Percentiles rank a stretch among this genome's conserved stretches.
phyloP scores from a whole-genome alignment of 2,797 vertebrate species.

The Micromesistius poutassou region DNA sequence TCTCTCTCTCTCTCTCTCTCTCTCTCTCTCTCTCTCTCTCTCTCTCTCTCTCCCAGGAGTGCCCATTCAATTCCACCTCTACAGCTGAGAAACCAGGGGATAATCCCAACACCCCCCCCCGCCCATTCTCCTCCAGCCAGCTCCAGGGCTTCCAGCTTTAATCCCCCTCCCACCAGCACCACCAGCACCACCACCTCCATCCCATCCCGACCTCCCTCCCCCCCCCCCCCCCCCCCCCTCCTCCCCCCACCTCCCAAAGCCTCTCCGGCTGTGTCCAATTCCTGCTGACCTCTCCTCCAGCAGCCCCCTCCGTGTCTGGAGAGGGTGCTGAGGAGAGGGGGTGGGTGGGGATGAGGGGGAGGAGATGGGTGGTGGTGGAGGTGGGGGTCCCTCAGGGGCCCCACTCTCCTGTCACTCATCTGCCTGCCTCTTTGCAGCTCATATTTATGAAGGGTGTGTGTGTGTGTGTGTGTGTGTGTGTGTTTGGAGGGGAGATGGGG shows the following conservation, averaged over 20 bases:
- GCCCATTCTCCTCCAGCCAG: slow-evolving; percentile 36
- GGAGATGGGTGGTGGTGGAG: background rate
- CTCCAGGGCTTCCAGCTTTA: background rate
- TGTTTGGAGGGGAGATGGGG: too few relatives aligned
- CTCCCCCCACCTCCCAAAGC: slow-evolving; percentile 49
- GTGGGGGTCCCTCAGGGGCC: background rate
- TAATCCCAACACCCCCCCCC: slow-evolving; percentile 44
- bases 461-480: too few relatives aligned
- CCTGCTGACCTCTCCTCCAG: slow-evolving; percentile 58
- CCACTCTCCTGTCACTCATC: slow-evolving; percentile 55
- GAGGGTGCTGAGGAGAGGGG: slow-evolving; percentile 23
- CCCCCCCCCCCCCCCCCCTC: slow-evolving; percentile 15
- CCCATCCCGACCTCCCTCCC: slow-evolving; percentile 23
- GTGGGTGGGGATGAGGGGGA: background rate
- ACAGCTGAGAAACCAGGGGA: slow-evolving; percentile 51
- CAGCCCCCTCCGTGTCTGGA: slow-evolving; percentile 36
- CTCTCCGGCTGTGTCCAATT: slow-evolving; percentile 42
- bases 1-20: slow-evolving; percentile 47
- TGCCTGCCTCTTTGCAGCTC: slow-evolving; percentile 47
- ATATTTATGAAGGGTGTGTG: slow-evolving; percentile 58
- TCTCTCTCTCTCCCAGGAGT: slow-evolving; percentile 32
- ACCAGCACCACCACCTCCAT: slow-evolving; percentile 22
- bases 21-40: slow-evolving; percentile 13
- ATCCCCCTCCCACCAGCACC: too few relatives aligned
- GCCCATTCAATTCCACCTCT: slow-evolving; percentile 59